phyloP scores from a whole-genome alignment of 2,113 vertebrate species.

The Seriola rivoliana region DNA sequence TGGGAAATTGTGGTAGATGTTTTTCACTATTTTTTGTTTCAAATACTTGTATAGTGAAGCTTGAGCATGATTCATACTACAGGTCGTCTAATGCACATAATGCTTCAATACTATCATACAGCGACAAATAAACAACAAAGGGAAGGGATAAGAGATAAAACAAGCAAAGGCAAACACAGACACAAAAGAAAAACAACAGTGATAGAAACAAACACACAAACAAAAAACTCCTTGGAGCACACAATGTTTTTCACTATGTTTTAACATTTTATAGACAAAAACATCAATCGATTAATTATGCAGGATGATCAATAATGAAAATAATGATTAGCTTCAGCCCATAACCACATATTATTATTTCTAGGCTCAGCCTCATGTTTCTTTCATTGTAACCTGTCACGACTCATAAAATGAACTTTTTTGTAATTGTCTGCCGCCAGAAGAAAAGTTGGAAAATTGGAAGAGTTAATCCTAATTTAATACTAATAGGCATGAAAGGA shows the following conservation, averaged over 20 bases:
- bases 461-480: conserved; percentile 26
- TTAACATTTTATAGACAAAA: not conserved
- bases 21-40: not conserved
- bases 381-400: not conserved
- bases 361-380: not conserved
- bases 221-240: too few species aligned
- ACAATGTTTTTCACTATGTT: not conserved
- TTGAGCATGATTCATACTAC: too few species aligned
- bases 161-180: too few species aligned
- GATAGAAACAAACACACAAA: too few species aligned
- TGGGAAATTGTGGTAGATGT: not conserved
- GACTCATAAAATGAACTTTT: conserved; percentile 14
- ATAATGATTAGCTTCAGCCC: not conserved
- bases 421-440: conserved; percentile 15
- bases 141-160: too few species aligned
- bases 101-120: too few species aligned
- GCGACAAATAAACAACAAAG: too few species aligned
- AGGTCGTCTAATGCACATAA: too few species aligned
- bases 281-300: not conserved
- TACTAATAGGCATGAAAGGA: conserved; percentile 7
- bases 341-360: not conserved
- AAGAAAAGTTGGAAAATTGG: conserved; percentile 1
- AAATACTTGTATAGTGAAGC: too few species aligned
- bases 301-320: not conserved
- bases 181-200: too few species aligned